Evolutionary conservation across 2,888 invertebrate species (phyloP).

Genomic region (Pyrrhia umbra): DNA sequence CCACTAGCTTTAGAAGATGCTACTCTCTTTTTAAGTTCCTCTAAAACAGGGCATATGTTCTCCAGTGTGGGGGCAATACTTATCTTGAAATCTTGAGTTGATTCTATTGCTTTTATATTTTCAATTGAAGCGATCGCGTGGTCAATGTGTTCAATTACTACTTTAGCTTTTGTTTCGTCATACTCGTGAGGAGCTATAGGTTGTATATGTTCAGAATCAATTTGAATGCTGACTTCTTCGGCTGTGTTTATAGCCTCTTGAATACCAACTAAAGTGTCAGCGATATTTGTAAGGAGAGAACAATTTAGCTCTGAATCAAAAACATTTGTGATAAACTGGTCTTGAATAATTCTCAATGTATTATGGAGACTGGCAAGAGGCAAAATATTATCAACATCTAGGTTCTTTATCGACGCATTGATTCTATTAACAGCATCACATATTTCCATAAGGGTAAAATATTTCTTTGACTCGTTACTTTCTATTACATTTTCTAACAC

Average conservation of each 20-base stretch:
- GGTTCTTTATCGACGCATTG: conserved; percentile 76
- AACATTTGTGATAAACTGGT: conserved; percentile 73
- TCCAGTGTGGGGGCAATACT: conserved; percentile 71
- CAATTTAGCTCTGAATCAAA: conserved; percentile 81
- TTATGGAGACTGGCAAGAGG: conserved; percentile 79
- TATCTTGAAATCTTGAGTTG: conserved; percentile 65
- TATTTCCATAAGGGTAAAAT: conserved; percentile 80
- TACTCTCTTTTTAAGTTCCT: conserved; percentile 80
- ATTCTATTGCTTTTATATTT: conserved; percentile 75
- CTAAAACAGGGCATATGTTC: conserved; percentile 79
- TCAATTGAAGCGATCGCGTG: conserved; percentile 79
- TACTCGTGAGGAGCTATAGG: conserved; percentile 63
- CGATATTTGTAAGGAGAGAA: conserved; percentile 74
- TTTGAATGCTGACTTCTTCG: conserved; percentile 74
- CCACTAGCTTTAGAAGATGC: conserved; percentile 71
- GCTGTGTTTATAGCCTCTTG: conserved; percentile 79
- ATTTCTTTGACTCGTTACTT: conserved; percentile 83
- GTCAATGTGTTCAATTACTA: conserved; percentile 79
- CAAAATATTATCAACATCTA: conserved; percentile 73
- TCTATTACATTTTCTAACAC: conserved; percentile 90
- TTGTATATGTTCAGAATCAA: conserved; percentile 77
- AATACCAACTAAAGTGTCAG: conserved; percentile 74
- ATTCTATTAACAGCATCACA: conserved; percentile 82
- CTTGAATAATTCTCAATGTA: conserved; percentile 78
- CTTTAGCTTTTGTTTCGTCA: conserved; percentile 69